Conservation (phyloP, 2,888 invertebrate genomes). For the Ecdyonurus torrentis region DNA sequence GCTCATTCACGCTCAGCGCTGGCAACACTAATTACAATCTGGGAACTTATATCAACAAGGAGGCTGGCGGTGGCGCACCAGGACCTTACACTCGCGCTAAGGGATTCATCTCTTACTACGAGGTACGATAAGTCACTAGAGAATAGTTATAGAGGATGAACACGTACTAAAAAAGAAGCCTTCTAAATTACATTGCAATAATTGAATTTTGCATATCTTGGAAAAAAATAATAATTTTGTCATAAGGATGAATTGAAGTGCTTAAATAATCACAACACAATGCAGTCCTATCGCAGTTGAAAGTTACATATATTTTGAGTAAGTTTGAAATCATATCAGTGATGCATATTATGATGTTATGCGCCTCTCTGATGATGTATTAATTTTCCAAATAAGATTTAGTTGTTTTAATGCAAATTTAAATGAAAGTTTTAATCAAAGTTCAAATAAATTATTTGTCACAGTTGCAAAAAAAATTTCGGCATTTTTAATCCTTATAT, state of each 20-base stretch:
- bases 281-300: too few species aligned
- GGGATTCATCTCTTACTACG: constrained; percentile 75
- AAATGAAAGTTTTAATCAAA: neutral
- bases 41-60: constrained; percentile 79
- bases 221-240: too few species aligned
- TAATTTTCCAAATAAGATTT: too few species aligned
- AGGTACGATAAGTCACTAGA: constrained; percentile 40
- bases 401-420: neutral
- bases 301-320: too few species aligned
- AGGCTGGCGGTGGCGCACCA: constrained; percentile 72
- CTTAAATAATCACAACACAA: too few species aligned
- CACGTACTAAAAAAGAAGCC: neutral
- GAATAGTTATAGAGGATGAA: constrained; percentile 6
- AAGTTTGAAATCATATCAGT: too few species aligned
- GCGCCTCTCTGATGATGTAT: too few species aligned
- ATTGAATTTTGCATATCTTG: too few species aligned
- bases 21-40: constrained; percentile 69
- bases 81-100: constrained; percentile 75
- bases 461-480: too few species aligned
- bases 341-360: too few species aligned
- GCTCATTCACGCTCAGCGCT: constrained; percentile 63
- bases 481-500: too few species aligned
- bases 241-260: too few species aligned
- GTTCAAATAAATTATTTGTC: neutral
- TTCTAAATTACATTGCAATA: neutral